phyloP scores from a whole-genome alignment of 1,140 invertebrate species.

The Babylonia areolata region DNA sequence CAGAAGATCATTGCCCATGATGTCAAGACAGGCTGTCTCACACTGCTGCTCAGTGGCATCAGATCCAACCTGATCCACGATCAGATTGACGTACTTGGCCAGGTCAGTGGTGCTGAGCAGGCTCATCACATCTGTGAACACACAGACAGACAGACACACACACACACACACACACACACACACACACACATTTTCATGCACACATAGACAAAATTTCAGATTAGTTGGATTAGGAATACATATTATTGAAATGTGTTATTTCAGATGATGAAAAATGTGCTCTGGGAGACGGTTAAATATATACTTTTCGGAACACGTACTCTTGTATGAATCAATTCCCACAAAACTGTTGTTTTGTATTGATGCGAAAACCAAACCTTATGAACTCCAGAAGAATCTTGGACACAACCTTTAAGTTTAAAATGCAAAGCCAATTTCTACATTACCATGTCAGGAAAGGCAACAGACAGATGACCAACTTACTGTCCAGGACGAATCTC shows the following conservation, averaged over 20 bases:
- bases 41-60: constrained; percentile 29
- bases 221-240: neutral
- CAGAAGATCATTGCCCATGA: constrained; percentile 1
- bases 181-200: neutral
- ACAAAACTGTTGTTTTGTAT: no score
- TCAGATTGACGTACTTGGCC: constrained; percentile 19
- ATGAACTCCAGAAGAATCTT: no score
- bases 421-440: no score
- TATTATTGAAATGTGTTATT: no score
- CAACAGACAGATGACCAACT: neutral
- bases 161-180: constrained; percentile 11
- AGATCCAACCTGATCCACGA: constrained; percentile 21
- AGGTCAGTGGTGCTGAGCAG: neutral
- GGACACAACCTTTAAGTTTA: no score
- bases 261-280: neutral
- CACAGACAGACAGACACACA: constrained; percentile 7
- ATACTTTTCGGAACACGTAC: no score
- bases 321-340: no score
- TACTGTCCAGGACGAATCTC: no score
- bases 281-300: no score
- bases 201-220: neutral
- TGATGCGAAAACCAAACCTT: no score
- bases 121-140: neutral
- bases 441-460: no score
- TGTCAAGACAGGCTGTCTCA: constrained; percentile 17